Base-by-base conservation (phyloP, 2,888 invertebrate genomes). In the Lymantria dispar region DNA sequence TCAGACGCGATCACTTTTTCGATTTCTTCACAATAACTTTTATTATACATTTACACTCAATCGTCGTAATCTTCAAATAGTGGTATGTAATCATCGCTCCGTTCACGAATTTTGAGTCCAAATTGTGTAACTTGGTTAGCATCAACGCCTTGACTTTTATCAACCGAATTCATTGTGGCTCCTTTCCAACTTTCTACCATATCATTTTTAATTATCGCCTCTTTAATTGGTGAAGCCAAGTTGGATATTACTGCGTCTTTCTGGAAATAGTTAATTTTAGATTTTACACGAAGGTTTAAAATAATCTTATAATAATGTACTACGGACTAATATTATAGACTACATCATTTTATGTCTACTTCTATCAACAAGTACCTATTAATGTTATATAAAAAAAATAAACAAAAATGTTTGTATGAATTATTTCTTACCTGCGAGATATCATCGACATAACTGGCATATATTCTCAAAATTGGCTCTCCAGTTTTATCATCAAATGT, bases 391-490 rank as follows among this genome's bases (percentile, higher is more conserved):
- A n/a, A n/a, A n/a, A n/a, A n/a, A n/a, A n/a, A n/a, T n/a, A n/a
- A n/a, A n/a, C n/a, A n/a, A n/a, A n/a, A n/a, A n/a, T n/a, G n/a
- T n/a, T n/a, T 33, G 2, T 13, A 43, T 9, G 8, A 7, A 38
- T 36, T 3, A 44, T 10, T 0, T 47, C 52, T 70, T 72, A 90
- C 90, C 81, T 86, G 87, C 33, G 72, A 48, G 8, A 83, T 80
- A 56, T 62, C 82, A 50, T 88, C 85, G 37, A 83, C 68, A 51
- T 90, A 91, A 62, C 87, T 91, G 0, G 91, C 93, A 60, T 92
- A 93, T 71, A 94, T 93, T 62, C 92, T 87, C 62, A 93, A 77
- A 22, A 92, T 86, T 7, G 92, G 90, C 56, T 90, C 88, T 7
- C 89, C 90, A 38, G 87, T 87, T 51, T 85, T 84, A 49, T 87